Evolutionary conservation across 2,113 vertebrate genomes (phyloP), one percentile per base, ranked within the genome.

Genomic region (Lota lota): DNA sequence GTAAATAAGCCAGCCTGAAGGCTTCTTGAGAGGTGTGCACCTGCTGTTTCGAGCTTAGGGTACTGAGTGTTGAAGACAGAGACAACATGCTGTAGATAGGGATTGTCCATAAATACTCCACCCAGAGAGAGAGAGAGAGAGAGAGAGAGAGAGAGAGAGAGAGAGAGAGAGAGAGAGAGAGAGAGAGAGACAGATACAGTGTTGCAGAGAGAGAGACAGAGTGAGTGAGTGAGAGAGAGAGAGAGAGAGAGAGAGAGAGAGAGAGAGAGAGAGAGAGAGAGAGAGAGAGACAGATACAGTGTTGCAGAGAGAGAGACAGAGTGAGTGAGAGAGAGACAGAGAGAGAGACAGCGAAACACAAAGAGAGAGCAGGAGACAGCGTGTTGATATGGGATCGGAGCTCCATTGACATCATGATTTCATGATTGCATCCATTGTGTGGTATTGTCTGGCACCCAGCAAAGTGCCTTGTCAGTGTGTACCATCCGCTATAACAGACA

Each of bases 81-180:
- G 71, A 63, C 69, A 74, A 56, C 61, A 1, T 54, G 54, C 72
- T 63, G 67, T 76, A 79, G 82, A 79, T 61, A 75, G 18, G 69
- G 83, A 76, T 81, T 81, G 80, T 85, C 88, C 90, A 90, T 85
- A 85, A 88, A 89, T 90, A n/a, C n/a, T n/a, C n/a, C n/a, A n/a
- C n/a, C n/a, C n/a, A 33, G 28, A 89, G 78, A 84, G 57, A 63
- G 59, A 61, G 59, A 61, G 21, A 61, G 17, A 19, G 57, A 19
- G 57, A 24, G 60, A 54, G 60, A 56, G 40, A 47, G 40, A 4
- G 3, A 47, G 40, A 47, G 40, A 47, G 40, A 47, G 40, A 47
- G 40, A 47, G 40, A 47, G 40, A 47, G 40, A 22, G 59, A 24
- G 59, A 61, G 20, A 60, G 20, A 22, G 20, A 61, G 10, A 61